Evolutionary conservation across 2,113 vertebrate genomes (phyloP), one percentile per base, ranked within the genome.

Genomic region (Oreochromis spilurus): DNA sequence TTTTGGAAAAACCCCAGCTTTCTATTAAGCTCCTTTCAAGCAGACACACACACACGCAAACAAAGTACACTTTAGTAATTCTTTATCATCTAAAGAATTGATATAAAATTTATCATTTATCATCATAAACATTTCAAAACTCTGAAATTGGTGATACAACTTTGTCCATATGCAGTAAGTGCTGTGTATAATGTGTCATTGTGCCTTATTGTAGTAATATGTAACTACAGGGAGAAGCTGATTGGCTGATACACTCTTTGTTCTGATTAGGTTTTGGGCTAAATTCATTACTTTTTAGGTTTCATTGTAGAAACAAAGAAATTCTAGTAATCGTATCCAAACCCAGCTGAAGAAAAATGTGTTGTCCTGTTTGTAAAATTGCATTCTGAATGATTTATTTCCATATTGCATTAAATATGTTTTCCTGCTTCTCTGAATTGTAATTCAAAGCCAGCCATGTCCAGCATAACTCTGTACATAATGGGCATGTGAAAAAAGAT

Each of bases 401-500:
- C n/a, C 80, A 48, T 80, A 19, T 81, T 85, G n/a, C 38, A 10
- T 86, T 38, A 81, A 80, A 78, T 87, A 65, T 52, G 43, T 26
- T 81, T 89, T 79, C 82, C 83, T 85, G 34, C 90, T 91, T 87
- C 58, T 83, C 81, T 82, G 83, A 90, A 82, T 77, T 55, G 57
- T 88, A 48, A 91, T 90, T 67, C 90, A 84, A 92, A 91, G 83
- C 79, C 84, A 89, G 78, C 75, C 88, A 45, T 94, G 89, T 92
- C 92, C 83, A 88, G 75, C 90, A 54, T 91, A 83, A 90, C 81
- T 84, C 77, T 95, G 92, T 94, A 95, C 62, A 95, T 91, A 94
- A 86, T 26, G 84, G 94, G 77, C 88, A 86, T 92, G 89, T 57
- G 62, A 75, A 88, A 84, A 75, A 12, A 29, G 70, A 75, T 48